Base-by-base conservation (phyloP, 2,888 invertebrate species). In the Sceliomorpha sp. region DNA sequence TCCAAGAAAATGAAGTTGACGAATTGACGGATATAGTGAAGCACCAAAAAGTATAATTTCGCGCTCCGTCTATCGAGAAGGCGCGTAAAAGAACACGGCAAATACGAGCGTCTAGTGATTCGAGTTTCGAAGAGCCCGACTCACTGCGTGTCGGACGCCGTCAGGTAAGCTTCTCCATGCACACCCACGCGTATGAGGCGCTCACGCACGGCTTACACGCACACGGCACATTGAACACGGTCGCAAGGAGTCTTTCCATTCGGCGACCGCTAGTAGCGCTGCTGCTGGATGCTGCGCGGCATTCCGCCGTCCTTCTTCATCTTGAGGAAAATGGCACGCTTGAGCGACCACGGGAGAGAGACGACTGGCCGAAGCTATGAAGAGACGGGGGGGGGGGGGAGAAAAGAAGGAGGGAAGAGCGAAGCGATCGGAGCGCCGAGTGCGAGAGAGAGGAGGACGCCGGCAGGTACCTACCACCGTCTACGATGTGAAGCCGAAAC, bases 281-380 rank as follows among this genome's bases (percentile, higher is more conserved):
- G 87, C 85, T 82, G 87, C 85, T 86, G 87, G 87, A 86, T 87
- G 87, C 87, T 88, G 86, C 72, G 80, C 71, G 78, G 79, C 70
- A 71, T 72, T 60, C 55, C 63, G 34, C 68, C 62, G 75, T 74
- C 70, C 72, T 75, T 56, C 60, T 71, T 68, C 40, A 42, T 42
- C 82, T 80, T 14, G 91, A 89, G 85, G 92, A 90, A 86, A 91
- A 91, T 79, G 92, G 90, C 91, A 91, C 90, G 88, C 90, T 91
- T 90, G 88, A 90, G 78, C 90, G 82, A 90, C 70, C 77, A 90
- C 86, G 68, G 90, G 80, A 73, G 86, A 84, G 73, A 88, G 88
- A 90, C 80, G 76, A 83, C 83, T 88, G 89, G 81, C 88, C 92
- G 77, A 88, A 86, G 67, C 85, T 86, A 42, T 88, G 91, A 88